These are phyloP conservation scores for Osmerus eperlanus DNA, from an alignment of 2,113 vertebrate species.

Conservation along the genomic window DNA sequence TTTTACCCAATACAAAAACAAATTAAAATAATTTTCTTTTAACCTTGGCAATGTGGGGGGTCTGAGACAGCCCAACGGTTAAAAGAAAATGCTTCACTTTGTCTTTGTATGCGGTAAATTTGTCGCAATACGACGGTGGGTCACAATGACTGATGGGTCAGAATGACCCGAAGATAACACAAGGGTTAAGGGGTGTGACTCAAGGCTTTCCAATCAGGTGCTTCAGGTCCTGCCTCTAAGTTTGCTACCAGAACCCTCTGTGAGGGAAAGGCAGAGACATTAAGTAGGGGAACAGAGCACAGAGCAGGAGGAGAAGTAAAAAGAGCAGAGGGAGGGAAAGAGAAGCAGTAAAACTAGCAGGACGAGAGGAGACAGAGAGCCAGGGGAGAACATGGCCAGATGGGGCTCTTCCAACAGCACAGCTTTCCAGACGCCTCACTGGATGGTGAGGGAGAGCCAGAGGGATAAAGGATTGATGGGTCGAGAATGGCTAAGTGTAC, in stretches of 20 bases:
- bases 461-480: not conserved
- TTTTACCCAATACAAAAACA: no score
- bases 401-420: conserved; percentile 35
- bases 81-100: no score
- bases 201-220: not conserved
- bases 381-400: conserved; percentile 39
- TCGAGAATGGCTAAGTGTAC: not conserved
- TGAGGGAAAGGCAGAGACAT: not conserved
- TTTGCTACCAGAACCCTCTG: not conserved
- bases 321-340: not conserved
- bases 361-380: conserved; percentile 20
- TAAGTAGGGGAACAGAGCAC: not conserved
- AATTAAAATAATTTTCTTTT: no score
- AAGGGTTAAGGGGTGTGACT: no score
- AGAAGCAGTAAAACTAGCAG: not conserved
- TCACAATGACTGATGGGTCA: no score
- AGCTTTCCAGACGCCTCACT: conserved; percentile 35
- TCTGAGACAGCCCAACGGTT: no score
- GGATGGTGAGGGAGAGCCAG: conserved; percentile 44
- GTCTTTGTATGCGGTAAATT: no score
- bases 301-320: conserved; percentile 2
- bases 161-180: no score
- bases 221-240: not conserved
- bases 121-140: no score
- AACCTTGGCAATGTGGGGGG: no score